Evolutionary conservation across 2,797 vertebrate genomes (phyloP).

Genomic region (Argyrosomus regius): DNA sequence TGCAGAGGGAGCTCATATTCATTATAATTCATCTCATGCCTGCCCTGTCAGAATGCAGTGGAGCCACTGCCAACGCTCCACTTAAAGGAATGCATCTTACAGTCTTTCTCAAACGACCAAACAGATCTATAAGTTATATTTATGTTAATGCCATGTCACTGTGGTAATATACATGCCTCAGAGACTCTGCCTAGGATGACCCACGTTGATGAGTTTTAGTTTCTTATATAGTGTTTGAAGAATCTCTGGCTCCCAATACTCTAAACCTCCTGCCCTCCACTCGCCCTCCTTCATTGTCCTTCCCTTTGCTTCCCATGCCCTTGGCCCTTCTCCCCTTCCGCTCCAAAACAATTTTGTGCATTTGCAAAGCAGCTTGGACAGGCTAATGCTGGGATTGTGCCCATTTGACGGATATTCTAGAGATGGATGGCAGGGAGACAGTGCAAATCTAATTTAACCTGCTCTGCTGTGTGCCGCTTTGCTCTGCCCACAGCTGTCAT

Average conservation of each 20-base stretch:
- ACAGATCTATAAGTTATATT: slow-evolving; percentile 47
- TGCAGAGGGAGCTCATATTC: slow-evolving; percentile 57
- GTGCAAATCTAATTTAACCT: slow-evolving; percentile 77
- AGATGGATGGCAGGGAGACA: slow-evolving; percentile 62
- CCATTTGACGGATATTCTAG: slow-evolving; percentile 68
- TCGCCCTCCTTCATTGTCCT: slow-evolving; percentile 50
- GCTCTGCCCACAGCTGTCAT: slow-evolving; percentile 68
- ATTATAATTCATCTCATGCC: slow-evolving; percentile 76
- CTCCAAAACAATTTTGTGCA: slow-evolving; percentile 64
- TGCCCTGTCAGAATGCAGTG: slow-evolving; percentile 67
- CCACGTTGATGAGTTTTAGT: slow-evolving; percentile 26
- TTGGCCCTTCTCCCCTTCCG: slow-evolving; percentile 34
- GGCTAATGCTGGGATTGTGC: slow-evolving; percentile 68
- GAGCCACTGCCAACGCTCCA: slow-evolving; percentile 61
- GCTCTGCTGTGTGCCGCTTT: slow-evolving; percentile 47
- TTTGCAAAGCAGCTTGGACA: slow-evolving; percentile 67
- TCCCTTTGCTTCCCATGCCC: slow-evolving; percentile 65
- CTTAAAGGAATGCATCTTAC: slow-evolving; percentile 66
- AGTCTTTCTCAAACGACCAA: slow-evolving; percentile 39
- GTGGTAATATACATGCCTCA: slow-evolving; percentile 19
- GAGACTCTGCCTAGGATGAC: not conserved
- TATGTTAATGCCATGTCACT: slow-evolving; percentile 54
- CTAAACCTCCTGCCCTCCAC: slow-evolving; percentile 40
- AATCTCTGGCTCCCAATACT: slow-evolving; percentile 35
- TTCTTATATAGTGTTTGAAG: slow-evolving; percentile 26